These are phyloP conservation scores for Hippocampus zosterae DNA, from an alignment of 2,113 vertebrate species.

Conservation along the genomic window DNA sequence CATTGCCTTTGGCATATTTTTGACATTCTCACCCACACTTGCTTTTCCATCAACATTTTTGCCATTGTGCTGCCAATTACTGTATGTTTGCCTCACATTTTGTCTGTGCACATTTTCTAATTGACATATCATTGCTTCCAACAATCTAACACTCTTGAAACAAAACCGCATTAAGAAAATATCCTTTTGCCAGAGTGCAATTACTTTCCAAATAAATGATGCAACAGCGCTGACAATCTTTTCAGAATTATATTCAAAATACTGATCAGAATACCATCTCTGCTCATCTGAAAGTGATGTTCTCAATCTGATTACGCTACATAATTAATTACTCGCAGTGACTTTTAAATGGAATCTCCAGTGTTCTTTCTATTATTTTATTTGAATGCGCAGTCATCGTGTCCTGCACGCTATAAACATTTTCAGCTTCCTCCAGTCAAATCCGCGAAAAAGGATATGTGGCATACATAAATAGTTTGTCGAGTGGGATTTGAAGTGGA, in stretches of 20 bases:
- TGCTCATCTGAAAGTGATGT: not conserved
- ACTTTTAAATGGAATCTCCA: not conserved
- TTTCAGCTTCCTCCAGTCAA: not conserved
- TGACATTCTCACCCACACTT: not conserved
- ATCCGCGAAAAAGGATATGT: conserved; percentile 9
- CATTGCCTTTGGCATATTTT: not conserved
- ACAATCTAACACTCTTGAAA: not conserved
- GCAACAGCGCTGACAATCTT: no score
- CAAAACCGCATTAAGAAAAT: not conserved
- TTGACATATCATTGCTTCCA: not conserved
- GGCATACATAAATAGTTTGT: conserved; percentile 12
- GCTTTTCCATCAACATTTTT: not conserved
- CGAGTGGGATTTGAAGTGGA: conserved; percentile 19
- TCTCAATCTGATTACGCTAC: not conserved
- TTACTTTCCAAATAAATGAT: not conserved
- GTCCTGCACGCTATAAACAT: not conserved
- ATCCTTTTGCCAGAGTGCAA: not conserved
- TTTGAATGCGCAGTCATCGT: not conserved
- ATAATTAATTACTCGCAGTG: not conserved
- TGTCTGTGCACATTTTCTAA: not conserved
- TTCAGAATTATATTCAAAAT: not conserved
- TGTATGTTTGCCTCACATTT: not conserved
- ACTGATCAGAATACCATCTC: not conserved
- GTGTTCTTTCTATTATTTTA: not conserved
- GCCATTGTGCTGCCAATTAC: not conserved